phyloP scores from a whole-genome alignment of 1,140 invertebrate species.

The Charaxes varanes region DNA sequence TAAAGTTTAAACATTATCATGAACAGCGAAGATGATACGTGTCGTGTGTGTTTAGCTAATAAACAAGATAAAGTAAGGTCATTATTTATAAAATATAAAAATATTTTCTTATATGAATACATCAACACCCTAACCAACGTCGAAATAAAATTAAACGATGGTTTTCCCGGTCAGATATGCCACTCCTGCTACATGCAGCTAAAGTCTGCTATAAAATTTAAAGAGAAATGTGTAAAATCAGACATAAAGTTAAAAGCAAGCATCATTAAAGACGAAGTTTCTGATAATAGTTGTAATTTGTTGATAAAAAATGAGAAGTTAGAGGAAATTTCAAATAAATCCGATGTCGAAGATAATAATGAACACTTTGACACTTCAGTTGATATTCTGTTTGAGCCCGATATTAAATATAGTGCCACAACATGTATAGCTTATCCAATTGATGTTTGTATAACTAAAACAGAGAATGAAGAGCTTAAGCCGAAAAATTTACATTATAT shows the following conservation, averaged over 20 bases:
- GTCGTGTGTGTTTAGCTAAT: constrained; percentile 25
- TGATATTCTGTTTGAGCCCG: too few relatives aligned
- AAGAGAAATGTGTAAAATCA: constrained; percentile 47
- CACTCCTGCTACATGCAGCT: constrained; percentile 38
- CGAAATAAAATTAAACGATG: constrained; percentile 39
- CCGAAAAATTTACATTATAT: too few relatives aligned
- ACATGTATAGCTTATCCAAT: too few relatives aligned
- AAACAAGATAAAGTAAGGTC: constrained; percentile 9
- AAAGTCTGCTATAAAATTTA: constrained; percentile 42
- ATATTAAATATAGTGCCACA: too few relatives aligned
- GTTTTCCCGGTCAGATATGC: constrained; percentile 50
- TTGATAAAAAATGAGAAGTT: too few relatives aligned
- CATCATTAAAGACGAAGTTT: constrained; percentile 12
- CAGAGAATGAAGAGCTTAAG: too few relatives aligned
- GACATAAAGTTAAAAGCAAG: constrained; percentile 23
- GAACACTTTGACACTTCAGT: too few relatives aligned
- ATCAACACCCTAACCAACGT: constrained; percentile 42
- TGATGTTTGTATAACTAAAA: too few relatives aligned
- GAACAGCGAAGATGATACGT: constrained; percentile 9
- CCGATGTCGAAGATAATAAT: too few relatives aligned
- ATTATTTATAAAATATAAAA: constrained; percentile 40
- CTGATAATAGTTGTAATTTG: too few relatives aligned
- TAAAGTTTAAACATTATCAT: too few relatives aligned
- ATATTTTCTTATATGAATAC: constrained; percentile 34
- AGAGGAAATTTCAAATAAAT: too few relatives aligned